These are phyloP conservation scores for Pseudoips prasinana DNA, from an alignment of 2,888 invertebrate species.

Conservation along the genomic window DNA sequence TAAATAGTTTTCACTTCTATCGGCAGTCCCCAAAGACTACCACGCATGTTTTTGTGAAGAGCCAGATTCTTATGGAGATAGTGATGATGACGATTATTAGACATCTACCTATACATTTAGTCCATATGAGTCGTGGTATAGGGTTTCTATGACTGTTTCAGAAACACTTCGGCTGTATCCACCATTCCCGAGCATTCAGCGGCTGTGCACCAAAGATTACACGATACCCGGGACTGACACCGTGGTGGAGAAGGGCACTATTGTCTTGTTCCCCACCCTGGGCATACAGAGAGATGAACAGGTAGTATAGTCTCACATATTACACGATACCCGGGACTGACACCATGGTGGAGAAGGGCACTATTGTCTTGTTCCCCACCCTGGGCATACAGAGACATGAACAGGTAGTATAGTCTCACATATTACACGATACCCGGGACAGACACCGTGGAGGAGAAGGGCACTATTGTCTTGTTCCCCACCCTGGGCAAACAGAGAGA, in stretches of 20 bases:
- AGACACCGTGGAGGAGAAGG: constrained; percentile 47
- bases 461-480: constrained; percentile 69
- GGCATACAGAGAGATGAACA: constrained; percentile 70
- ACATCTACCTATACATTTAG: too few species aligned
- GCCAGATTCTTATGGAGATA: too few species aligned
- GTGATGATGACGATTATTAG: too few species aligned
- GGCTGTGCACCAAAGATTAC: constrained; percentile 69
- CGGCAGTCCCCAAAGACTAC: too few species aligned
- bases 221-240: constrained; percentile 49
- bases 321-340: constrained; percentile 56
- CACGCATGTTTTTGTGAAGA: too few species aligned
- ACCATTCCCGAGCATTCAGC: constrained; percentile 71
- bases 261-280: constrained; percentile 68
- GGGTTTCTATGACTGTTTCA: constrained; percentile 43
- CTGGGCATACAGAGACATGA: constrained; percentile 70
- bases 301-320: constrained; percentile 52
- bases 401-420: constrained; percentile 51
- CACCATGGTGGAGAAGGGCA: constrained; percentile 55
- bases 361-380: constrained; percentile 69
- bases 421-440: constrained; percentile 62
- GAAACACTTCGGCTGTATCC: constrained; percentile 71
- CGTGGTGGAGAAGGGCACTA: constrained; percentile 60
- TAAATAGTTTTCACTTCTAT: too few species aligned
- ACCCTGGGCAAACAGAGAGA: constrained; percentile 70
- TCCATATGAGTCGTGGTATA: too few species aligned